Conservation (phyloP, 53 echinoderm and acorn worm species). For the Glandiceps talaboti region DNA sequence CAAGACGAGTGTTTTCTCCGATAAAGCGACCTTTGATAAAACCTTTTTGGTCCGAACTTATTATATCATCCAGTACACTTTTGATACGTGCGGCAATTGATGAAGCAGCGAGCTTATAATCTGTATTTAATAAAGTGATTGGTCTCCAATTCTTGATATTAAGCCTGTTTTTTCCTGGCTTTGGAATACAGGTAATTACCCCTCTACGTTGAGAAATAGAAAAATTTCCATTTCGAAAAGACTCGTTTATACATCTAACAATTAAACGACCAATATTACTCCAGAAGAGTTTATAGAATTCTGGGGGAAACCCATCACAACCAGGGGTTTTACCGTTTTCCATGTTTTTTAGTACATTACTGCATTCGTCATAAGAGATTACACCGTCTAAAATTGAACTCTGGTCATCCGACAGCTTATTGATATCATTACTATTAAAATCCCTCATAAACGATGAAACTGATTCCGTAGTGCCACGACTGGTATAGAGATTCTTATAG, state of each 20-base stretch:
- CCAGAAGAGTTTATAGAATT: constrained; percentile 36
- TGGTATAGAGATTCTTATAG: background rate
- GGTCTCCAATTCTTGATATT: no score
- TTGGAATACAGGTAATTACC: no score
- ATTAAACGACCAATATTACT: background rate
- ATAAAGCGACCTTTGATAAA: no score
- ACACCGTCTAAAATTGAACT: background rate
- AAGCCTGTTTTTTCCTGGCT: no score
- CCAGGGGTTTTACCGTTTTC: constrained; percentile 42
- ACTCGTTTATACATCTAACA: background rate
- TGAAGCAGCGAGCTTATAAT: no score
- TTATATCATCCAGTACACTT: no score
- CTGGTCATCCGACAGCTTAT: background rate
- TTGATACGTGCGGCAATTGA: no score
- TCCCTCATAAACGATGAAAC: background rate
- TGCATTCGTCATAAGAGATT: background rate
- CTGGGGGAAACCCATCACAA: constrained; percentile 26
- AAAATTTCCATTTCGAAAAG: constrained; percentile 8
- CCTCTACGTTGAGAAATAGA: no score
- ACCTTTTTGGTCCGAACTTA: no score
- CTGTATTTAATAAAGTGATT: no score
- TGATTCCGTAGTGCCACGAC: background rate
- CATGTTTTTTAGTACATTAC: constrained; percentile 8
- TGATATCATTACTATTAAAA: background rate
- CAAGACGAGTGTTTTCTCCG: no score